Evolutionary conservation across 1,140 invertebrate species (phyloP), one percentile per base, ranked within the genome.

Genomic region (Drosophila pseudoobscura): DNA sequence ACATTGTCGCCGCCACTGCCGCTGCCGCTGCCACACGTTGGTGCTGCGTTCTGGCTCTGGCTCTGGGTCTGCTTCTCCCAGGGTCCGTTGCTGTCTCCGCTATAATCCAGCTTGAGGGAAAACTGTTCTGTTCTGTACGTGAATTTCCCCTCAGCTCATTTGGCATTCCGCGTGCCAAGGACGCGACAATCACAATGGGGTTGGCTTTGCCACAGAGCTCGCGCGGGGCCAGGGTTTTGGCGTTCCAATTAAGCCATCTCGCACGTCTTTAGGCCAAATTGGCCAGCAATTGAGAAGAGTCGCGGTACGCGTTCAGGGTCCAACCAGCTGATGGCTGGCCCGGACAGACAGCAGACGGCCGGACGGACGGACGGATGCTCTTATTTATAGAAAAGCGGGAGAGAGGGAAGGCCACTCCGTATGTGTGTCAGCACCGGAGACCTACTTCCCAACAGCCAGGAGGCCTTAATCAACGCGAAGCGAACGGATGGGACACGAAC

Each of bases 51-150:
- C 11, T 45, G 43, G 17, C 22, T 72, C 20, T 56, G 56, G 56
- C 68, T 78, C 65, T 68, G 78, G 57, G 69, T 62, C 87, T 75
- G 77, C 75, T 88, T 90, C 85, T 90, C 89, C 89, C 89, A 91
- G 87, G 89, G 89, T 59, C 89, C 89, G 61, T 90, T 90, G 68
- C 53, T 79, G 55, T 89, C 80, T 58, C 75, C 74, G 63, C 80
- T 66, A 61, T 90, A 90, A 90, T 91, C 89, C 89, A 91, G 85
- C 62, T 89, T 90, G 90, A 69, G 63, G 65, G 57, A 57, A 51
- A 49, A 51, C 43, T 64, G 57, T 13, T 39, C n/a, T 26, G 35
- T 22, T 3, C 35, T 39, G 4, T 39, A 39, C 35, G 35, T 39
- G 11, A 39, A 39, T 39, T 39, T 13, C 11, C 35, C 3, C 35